phyloP scores from a whole-genome alignment of 2,888 invertebrate genomes.

The Pherbina coryleti region DNA sequence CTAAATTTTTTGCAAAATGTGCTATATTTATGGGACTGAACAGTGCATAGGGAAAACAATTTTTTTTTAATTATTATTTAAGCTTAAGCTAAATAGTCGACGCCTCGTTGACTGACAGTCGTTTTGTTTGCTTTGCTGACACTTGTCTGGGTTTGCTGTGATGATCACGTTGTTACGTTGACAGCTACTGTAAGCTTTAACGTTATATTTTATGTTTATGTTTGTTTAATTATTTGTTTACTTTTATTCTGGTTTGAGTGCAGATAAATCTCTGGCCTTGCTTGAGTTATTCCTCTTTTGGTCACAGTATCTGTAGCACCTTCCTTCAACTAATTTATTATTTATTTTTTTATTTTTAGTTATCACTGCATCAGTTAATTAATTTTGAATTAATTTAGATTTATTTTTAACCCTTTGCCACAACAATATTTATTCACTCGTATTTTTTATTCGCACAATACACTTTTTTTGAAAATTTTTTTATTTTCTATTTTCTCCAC shows the following conservation, averaged over 20 bases:
- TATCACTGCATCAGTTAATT: background rate
- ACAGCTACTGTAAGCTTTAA: conserved; percentile 24
- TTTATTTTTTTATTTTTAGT: background rate
- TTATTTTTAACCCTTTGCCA: background rate
- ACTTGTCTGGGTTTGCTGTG: conserved; percentile 4
- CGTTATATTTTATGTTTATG: background rate
- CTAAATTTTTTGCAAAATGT: background rate
- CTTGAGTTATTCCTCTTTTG: background rate
- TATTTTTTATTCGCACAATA: background rate
- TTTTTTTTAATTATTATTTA: too few species aligned
- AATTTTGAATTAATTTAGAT: background rate
- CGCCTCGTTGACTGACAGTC: background rate
- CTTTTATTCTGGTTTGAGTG: background rate
- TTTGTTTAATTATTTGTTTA: background rate
- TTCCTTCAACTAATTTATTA: background rate
- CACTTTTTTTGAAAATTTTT: background rate
- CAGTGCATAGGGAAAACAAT: background rate
- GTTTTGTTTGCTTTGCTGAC: background rate
- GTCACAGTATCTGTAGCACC: background rate
- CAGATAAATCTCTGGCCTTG: background rate
- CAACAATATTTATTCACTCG: background rate
- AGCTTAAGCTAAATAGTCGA: background rate
- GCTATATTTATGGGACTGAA: background rate
- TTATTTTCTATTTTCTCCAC: background rate
- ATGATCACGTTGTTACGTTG: conserved; percentile 17